Percentiles rank a stretch among this genome's conserved stretches.
phyloP scores from a whole-genome alignment of 2,797 vertebrate genomes.

The Oophaga sylvatica region DNA sequence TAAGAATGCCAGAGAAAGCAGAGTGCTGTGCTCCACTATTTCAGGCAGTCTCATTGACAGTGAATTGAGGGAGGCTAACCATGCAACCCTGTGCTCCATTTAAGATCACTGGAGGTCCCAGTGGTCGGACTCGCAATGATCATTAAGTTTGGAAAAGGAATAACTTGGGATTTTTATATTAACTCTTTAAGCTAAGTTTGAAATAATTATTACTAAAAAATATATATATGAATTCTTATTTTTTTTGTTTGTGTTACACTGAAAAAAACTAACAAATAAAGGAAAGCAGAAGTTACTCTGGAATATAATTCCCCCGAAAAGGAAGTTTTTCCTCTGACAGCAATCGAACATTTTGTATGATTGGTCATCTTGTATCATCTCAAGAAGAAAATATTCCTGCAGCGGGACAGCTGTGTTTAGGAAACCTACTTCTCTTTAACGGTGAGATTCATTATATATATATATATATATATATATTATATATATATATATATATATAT shows the following conservation, averaged over 20 bases:
- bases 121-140: no score
- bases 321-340: constrained; percentile 92
- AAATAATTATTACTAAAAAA: background rate
- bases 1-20: no score
- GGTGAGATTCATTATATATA: constrained; percentile 67
- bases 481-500: no score
- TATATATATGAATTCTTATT: background rate
- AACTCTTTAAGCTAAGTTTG: background rate
- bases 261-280: constrained; percentile 62
- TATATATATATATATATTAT: no score
- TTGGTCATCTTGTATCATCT: constrained; percentile 82
- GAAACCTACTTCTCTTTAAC: constrained; percentile 94
- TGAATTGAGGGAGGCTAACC: no score
- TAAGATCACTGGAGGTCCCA: no score
- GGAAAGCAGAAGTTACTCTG: constrained; percentile 88
- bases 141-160: no score
- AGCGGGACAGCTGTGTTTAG: constrained; percentile 82
- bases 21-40: no score
- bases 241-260: background rate
- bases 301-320: constrained; percentile 91
- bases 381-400: constrained; percentile 80
- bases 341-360: constrained; percentile 95
- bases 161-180: no score
- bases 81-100: no score
- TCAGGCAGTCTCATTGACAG: no score